Base-by-base conservation (phyloP, 2,797 vertebrate genomes). In the Lutjanus campechanus region DNA sequence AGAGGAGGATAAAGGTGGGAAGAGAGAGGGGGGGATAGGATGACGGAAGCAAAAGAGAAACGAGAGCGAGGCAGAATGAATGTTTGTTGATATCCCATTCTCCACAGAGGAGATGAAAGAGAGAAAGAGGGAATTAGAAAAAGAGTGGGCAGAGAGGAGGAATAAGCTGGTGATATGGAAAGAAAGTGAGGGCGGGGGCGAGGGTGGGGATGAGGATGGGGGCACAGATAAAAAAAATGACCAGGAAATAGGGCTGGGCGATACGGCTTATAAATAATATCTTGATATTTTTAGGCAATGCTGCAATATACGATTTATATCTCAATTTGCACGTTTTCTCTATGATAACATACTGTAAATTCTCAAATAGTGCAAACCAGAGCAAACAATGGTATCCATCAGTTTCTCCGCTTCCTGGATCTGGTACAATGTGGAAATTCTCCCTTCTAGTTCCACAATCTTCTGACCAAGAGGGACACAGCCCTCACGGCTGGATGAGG, bases 51-150 rank as follows among this genome's bases (percentile, higher is more conserved):
- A 54, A 61, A 59, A 53, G 70, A 83, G 66, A 83, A 86, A 85
- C 7, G 76, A 81, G 80, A 85, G 90, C 65, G 46, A 77, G 77
- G 87, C 83, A 80, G 61, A 88, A 87, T 81, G 83, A 90, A 86
- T 76, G 91, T 89, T 89, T 91, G 91, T 89, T 90, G 89, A 89
- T 88, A 92, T 92, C 91, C 86, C 73, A 90, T 93, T 94, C 91
- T 92, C 90, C 86, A 87, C 83, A 73, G 83, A 84, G 63, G 89
- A 93, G 88, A 92, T 89, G 85, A 92, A 92, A 92, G 88, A 79
- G 82, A 85, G 76, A 84, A 83, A 88, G 73, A 84, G 70, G 74
- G 83, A 90, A 93, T 91, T 89, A 93, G 91, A 86, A 89, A 36
- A 84, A 65, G 90, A 88, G 87, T 87, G 84, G 88, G 88, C 85